Percentiles rank a stretch among this genome's conserved stretches.
These are phyloP conservation scores for Chorisops tibialis DNA, from an alignment of 2,888 invertebrate genomes.

Conservation along the genomic window DNA sequence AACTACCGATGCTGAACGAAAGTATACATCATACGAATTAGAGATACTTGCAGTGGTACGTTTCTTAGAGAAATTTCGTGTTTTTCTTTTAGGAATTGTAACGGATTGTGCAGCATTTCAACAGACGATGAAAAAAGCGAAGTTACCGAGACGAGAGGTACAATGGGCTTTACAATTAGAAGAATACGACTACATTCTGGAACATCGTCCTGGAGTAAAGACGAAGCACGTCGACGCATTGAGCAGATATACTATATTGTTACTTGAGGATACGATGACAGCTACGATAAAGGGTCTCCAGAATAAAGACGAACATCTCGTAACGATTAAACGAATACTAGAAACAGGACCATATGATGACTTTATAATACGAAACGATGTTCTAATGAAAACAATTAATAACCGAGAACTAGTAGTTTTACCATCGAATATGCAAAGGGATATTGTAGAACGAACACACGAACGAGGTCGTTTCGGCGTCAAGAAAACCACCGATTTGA, in stretches of 20 bases:
- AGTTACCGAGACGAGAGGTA: slow-evolving; percentile 33
- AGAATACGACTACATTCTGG: slow-evolving; percentile 34
- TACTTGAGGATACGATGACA: background rate
- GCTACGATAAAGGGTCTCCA: slow-evolving; percentile 6
- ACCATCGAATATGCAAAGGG: slow-evolving; percentile 7
- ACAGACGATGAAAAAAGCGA: slow-evolving; percentile 31
- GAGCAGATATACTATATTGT: background rate
- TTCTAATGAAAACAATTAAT: slow-evolving; percentile 1
- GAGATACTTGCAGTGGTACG: slow-evolving; percentile 28
- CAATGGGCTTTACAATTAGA: slow-evolving; percentile 35
- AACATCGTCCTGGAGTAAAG: slow-evolving; percentile 34
- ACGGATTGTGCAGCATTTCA: slow-evolving; percentile 34
- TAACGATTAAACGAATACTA: background rate
- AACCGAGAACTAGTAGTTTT: slow-evolving; percentile 1
- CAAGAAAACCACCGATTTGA: slow-evolving; percentile 3
- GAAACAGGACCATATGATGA: background rate
- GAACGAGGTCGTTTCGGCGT: slow-evolving; percentile 8
- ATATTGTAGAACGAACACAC: background rate
- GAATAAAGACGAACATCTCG: background rate
- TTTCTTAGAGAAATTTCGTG: slow-evolving; percentile 27
- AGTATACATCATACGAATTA: slow-evolving; percentile 24
- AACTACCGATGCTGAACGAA: slow-evolving; percentile 18
- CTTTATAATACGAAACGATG: background rate
- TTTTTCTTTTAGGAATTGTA: slow-evolving; percentile 36
- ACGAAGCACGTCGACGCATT: slow-evolving; percentile 36